These are phyloP conservation scores for Cercopithecus mona DNA, from an alignment of 2,113 vertebrate species.

Conservation along the genomic window DNA sequence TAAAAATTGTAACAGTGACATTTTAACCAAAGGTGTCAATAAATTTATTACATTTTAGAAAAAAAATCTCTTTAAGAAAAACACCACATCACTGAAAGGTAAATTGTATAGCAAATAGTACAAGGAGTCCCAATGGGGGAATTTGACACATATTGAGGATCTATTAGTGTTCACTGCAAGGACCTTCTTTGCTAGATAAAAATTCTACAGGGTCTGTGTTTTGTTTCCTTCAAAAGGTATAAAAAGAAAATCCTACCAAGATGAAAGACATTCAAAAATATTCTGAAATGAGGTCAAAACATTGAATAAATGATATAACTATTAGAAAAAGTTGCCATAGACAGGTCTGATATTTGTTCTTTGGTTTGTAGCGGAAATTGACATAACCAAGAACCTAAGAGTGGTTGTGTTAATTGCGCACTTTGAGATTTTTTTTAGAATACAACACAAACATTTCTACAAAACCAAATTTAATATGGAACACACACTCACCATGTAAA, in stretches of 20 bases:
- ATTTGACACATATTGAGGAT: no score
- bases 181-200: neutral
- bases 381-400: neutral
- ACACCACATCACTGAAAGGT: neutral
- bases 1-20: neutral
- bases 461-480: conserved; percentile 89
- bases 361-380: neutral
- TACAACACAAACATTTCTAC: conserved; percentile 84
- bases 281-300: neutral
- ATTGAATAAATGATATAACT: neutral
- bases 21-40: neutral
- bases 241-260: neutral
- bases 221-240: neutral
- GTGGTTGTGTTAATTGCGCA: conserved; percentile 34
- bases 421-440: conserved; percentile 74
- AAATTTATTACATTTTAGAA: neutral
- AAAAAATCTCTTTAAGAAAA: neutral
- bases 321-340: neutral
- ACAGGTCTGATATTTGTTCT: neutral
- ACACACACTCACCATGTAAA: conserved; percentile 88
- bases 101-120: neutral
- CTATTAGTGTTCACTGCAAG: neutral
- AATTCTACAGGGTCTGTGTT: neutral
- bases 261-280: neutral
- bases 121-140: neutral